phyloP scores from a whole-genome alignment of 2,888 invertebrate species.

The Spodoptera exigua region DNA sequence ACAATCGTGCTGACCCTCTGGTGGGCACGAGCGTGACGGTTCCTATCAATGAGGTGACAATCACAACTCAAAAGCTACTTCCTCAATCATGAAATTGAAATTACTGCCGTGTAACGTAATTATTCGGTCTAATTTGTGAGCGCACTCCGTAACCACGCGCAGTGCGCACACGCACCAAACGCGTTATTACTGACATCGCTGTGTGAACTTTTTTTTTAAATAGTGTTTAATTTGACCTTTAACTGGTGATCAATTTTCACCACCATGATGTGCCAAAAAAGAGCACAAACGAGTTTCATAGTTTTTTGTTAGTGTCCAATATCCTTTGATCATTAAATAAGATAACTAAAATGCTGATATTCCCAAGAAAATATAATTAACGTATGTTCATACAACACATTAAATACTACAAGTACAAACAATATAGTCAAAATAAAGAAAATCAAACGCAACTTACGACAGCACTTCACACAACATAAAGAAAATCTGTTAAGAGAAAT shows the following conservation, averaged over 20 bases:
- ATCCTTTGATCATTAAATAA: too few species aligned
- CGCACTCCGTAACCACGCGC: constrained; percentile 69
- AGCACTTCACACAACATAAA: neutral
- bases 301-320: too few species aligned
- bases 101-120: constrained; percentile 77
- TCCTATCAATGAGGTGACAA: constrained; percentile 43
- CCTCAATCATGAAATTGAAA: constrained; percentile 69
- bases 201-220: constrained; percentile 58
- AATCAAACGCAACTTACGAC: neutral
- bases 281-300: too few species aligned
- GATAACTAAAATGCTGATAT: too few species aligned
- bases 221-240: constrained; percentile 53
- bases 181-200: constrained; percentile 72
- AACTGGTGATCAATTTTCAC: too few species aligned
- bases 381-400: too few species aligned
- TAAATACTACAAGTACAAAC: too few species aligned
- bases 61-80: constrained; percentile 62
- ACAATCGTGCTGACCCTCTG: neutral
- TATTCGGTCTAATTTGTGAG: constrained; percentile 78
- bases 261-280: too few species aligned
- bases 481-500: too few species aligned
- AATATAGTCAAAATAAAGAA: neutral
- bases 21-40: constrained; percentile 27
- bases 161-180: constrained; percentile 53
- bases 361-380: too few species aligned